phyloP scores from a whole-genome alignment of 2,888 invertebrate species.

The Ophion ellenae region DNA sequence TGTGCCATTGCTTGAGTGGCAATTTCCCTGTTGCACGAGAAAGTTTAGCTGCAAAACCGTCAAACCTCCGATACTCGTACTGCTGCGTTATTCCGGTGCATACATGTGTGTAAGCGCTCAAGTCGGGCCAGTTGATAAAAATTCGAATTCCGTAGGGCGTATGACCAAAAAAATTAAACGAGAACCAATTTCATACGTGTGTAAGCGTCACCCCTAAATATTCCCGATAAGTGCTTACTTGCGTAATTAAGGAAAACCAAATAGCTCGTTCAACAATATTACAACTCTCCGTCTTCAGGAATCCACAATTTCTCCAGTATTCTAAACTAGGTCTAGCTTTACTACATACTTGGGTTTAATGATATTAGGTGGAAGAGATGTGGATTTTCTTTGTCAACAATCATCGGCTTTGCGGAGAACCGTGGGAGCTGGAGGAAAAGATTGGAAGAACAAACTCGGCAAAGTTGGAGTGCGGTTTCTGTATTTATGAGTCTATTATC shows the following conservation, averaged over 20 bases:
- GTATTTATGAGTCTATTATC: constrained; percentile 62
- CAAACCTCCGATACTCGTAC: neutral
- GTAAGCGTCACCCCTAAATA: neutral
- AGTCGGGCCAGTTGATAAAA: neutral
- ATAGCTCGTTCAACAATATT: neutral
- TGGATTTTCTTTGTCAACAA: constrained; percentile 22
- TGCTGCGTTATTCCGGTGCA: neutral
- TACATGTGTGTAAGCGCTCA: neutral
- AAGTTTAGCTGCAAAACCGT: neutral
- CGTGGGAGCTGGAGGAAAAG: neutral
- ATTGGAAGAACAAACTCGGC: constrained; percentile 32
- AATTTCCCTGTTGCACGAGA: constrained; percentile 35
- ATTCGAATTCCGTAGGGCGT: too few relatives aligned
- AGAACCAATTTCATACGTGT: neutral
- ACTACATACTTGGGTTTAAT: constrained; percentile 45
- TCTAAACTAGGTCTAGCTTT: neutral
- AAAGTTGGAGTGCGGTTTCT: constrained; percentile 42
- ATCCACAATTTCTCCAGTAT: neutral
- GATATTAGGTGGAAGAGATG: constrained; percentile 30
- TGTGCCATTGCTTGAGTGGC: constrained; percentile 39
- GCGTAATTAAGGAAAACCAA: neutral
- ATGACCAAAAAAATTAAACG: too few relatives aligned
- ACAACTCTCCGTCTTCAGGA: neutral
- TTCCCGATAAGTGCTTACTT: neutral
- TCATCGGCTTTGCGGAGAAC: constrained; percentile 27